Evolutionary conservation across 1,140 invertebrate genomes (phyloP).

Genomic region (Diplogasteroides magnus): DNA sequence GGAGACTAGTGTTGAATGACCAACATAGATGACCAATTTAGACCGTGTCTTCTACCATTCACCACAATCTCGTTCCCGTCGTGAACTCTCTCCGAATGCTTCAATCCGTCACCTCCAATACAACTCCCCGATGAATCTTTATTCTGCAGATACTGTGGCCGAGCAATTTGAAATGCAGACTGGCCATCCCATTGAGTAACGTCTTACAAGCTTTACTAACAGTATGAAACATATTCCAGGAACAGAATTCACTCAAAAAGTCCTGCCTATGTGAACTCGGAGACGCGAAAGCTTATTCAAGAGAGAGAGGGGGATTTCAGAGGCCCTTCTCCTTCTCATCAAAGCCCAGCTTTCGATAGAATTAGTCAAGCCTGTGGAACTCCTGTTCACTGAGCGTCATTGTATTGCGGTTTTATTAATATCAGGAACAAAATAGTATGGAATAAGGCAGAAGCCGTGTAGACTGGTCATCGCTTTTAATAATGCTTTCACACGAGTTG

Average conservation of each 20-base stretch:
- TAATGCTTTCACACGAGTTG: too few relatives aligned
- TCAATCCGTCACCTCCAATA: conserved; percentile 41
- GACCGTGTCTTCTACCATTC: conserved; percentile 21
- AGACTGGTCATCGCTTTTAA: too few relatives aligned
- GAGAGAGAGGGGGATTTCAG: conserved; percentile 25
- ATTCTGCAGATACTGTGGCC: conserved; percentile 42
- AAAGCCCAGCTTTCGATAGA: conserved; percentile 25
- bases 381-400: too few relatives aligned
- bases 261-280: conserved; percentile 41
- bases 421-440: too few relatives aligned
- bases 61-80: conserved; percentile 24
- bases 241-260: conserved; percentile 4
- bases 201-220: conserved; percentile 5
- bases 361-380: conserved; percentile 25
- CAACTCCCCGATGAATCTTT: conserved; percentile 42
- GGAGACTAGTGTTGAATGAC: too few relatives aligned
- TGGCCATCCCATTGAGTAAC: conserved; percentile 26
- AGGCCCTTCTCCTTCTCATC: conserved; percentile 16
- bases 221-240: conserved; percentile 1
- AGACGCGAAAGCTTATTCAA: conserved; percentile 31
- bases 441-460: too few relatives aligned
- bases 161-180: conserved; percentile 45
- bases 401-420: too few relatives aligned
- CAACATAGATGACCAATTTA: neutral
- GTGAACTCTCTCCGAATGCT: conserved; percentile 36